Evolutionary conservation across 2,888 invertebrate species (phyloP).

Genomic region (Timema cristinae): DNA sequence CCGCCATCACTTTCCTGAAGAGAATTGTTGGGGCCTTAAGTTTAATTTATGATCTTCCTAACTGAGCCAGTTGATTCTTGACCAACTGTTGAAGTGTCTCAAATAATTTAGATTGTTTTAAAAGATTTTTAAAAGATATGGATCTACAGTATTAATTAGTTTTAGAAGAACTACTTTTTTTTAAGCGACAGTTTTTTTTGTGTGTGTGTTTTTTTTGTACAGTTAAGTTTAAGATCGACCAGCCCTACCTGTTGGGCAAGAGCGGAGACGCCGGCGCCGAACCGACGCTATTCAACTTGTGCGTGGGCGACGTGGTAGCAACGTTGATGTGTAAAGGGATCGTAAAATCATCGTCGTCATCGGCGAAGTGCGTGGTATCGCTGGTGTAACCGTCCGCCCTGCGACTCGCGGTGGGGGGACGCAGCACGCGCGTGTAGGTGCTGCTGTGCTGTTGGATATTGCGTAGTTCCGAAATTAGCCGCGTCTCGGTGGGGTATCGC

Average conservation of each 20-base stretch:
- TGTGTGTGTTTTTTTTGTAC: too few species aligned
- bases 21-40: too few species aligned
- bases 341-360: slow-evolving; percentile 67
- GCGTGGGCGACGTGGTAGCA: slow-evolving; percentile 43
- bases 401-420: slow-evolving; percentile 48
- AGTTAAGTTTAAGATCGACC: too few species aligned
- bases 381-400: slow-evolving; percentile 71
- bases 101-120: too few species aligned
- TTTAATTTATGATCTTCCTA: too few species aligned
- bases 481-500: slow-evolving; percentile 64
- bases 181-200: too few species aligned
- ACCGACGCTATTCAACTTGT: slow-evolving; percentile 37
- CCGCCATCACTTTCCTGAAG: too few species aligned
- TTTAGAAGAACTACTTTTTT: too few species aligned
- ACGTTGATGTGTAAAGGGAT: slow-evolving; percentile 64
- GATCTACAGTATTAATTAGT: too few species aligned
- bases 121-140: too few species aligned
- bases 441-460: slow-evolving; percentile 50
- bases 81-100: too few species aligned
- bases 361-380: slow-evolving; percentile 73
- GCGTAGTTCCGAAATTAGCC: slow-evolving; percentile 56
- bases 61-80: too few species aligned
- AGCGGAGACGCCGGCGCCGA: slow-evolving; percentile 49
- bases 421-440: slow-evolving; percentile 23
- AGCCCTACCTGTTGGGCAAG: slow-evolving; percentile 42